Conservation (phyloP, 2,888 invertebrate genomes). For the Nephrotoma flavescens region DNA sequence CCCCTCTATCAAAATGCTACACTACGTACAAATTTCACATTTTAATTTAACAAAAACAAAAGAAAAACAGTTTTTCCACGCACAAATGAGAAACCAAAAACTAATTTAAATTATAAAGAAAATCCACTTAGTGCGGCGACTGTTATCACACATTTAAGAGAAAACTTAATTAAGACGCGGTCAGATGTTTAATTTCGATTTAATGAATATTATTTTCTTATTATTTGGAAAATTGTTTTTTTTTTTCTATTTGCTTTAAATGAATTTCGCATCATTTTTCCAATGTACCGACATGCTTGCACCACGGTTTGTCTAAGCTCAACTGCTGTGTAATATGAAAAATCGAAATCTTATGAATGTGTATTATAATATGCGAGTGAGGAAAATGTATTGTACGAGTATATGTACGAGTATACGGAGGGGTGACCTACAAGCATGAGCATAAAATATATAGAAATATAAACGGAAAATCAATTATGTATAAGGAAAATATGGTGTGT, state of each 20-base stretch:
- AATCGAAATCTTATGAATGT: neutral
- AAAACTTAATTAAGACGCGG: neutral
- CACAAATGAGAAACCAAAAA: neutral
- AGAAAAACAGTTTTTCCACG: neutral
- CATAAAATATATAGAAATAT: neutral
- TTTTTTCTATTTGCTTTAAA: neutral
- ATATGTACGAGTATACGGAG: neutral
- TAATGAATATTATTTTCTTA: neutral
- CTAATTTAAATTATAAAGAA: neutral
- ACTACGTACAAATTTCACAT: neutral
- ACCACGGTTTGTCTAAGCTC: neutral
- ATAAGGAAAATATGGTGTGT: neutral
- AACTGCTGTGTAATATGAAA: neutral
- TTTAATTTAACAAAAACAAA: neutral
- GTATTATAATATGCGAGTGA: neutral
- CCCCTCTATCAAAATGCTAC: neutral
- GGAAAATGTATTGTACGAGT: neutral
- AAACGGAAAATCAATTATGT: neutral
- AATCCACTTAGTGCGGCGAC: neutral
- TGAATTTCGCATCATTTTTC: neutral
- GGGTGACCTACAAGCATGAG: neutral
- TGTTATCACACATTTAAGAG: neutral
- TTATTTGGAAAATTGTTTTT: neutral
- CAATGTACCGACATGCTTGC: neutral
- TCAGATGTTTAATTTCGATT: neutral